Base-by-base conservation (phyloP, 2,113 vertebrate species). In the Cinclus cinclus region DNA sequence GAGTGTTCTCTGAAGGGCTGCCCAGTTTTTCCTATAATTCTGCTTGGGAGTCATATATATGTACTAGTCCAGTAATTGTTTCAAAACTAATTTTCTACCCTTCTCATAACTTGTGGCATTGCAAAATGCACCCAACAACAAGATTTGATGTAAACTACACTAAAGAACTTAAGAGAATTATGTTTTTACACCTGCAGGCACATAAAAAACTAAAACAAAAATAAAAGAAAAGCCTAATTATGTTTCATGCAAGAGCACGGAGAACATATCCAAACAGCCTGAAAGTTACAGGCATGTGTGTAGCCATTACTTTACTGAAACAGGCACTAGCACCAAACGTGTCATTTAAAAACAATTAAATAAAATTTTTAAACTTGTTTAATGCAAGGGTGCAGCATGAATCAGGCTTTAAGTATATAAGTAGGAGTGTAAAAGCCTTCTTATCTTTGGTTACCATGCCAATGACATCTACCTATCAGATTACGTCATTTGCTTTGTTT, bases 401-500 rank as follows among this genome's bases (percentile, higher is more conserved):
- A 94, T 97, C 93, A 96, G 47, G 58, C 53, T 58, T 68, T 70
- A 63, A 91, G 79, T 82, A 46, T 89, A 39, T 82, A 89, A 94
- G 71, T 67, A 73, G 84, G 74, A 96, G 64, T 62, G 24, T 90
- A 95, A 95, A 91, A 95, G 60, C 79, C 79, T 96, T 69, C 97
- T 98, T 96, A 96, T 97, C 95, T 98, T 86, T 87, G 85, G 95
- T 97, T 98, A 79, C 97, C 94, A 96, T 97, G 97, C 90, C 96
- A 96, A 81, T 97, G 95, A 97, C 55, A 52, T 96, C 92, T 95
- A 95, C 73, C 89, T 65, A 82, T 56, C 55, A 35, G 63, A 22
- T 95, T 93, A 97, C 50, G 58, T 96, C 78, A 91, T 37, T 81
- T 76, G n/a, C 79, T 95, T 93, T 96, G 71, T 71, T 96, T 97